Evolutionary conservation across 2,888 invertebrate species (phyloP).

Genomic region (Amphipoea oculea): DNA sequence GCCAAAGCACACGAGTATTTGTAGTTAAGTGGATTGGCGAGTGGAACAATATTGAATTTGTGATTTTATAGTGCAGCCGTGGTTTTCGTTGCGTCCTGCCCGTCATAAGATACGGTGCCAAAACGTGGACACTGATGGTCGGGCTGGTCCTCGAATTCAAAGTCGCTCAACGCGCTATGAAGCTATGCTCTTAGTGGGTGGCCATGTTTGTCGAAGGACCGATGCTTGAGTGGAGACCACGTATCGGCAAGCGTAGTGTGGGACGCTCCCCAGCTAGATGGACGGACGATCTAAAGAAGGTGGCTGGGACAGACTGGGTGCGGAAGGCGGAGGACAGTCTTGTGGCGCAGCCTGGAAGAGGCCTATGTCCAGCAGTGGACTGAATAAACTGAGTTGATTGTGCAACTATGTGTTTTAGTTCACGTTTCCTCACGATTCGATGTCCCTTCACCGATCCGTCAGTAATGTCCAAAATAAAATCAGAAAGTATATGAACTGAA

Average conservation of each 20-base stretch:
- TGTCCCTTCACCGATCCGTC: no score
- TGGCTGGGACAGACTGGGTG: neutral
- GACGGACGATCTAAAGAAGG: neutral
- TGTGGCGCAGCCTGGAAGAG: no score
- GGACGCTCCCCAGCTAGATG: neutral
- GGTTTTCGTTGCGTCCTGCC: neutral
- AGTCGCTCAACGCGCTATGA: neutral
- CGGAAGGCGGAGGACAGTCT: no score
- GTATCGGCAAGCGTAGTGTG: no score
- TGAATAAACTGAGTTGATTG: neutral
- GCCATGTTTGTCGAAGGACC: neutral
- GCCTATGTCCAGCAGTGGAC: neutral
- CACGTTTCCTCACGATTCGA: neutral
- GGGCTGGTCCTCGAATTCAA: no score
- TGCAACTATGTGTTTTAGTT: neutral
- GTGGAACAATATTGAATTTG: constrained; percentile 11
- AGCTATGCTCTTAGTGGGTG: neutral
- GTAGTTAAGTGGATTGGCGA: neutral
- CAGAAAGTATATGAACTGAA: neutral
- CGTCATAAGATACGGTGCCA: neutral
- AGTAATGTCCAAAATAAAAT: neutral
- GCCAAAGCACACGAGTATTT: neutral
- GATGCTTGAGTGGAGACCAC: neutral
- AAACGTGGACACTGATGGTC: neutral
- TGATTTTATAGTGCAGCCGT: neutral